Base-by-base conservation (phyloP, 2,888 invertebrate species). In the Pristionchus fissidentatus region DNA sequence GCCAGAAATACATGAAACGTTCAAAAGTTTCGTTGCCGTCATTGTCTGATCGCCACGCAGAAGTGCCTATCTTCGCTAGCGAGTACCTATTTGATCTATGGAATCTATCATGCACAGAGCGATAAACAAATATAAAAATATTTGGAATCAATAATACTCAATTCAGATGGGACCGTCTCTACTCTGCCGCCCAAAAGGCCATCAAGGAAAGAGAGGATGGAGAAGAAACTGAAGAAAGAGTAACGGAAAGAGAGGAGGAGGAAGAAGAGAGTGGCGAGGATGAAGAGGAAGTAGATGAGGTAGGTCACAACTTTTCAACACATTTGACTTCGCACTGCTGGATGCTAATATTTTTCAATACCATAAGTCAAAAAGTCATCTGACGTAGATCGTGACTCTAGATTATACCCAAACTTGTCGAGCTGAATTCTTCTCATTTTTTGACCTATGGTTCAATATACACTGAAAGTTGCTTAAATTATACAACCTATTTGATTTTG, bases 151-250 rank as follows among this genome's bases (percentile, higher is more conserved):
- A 75, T 26, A 22, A 29, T 32, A 29, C 46, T 46, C 41, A 15
- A n/a, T 75, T 7, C 73, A 75, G 73, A 46, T 75, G 29, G 26
- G 73, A 75, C 29, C 73, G 73, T 22, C 38, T 75, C 46, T 75
- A 46, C 26, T 22, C 29, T 5, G n/a, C 13, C 29, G 22, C 15
- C 13, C 26, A 43, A 29, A 43, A 46, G 13, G 73, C 43, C 26
- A n/a, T 5, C 13, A 29, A 4, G 8, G 73, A n/a, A 29, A 46
- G 22, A 38, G 73, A 29, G 26, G 32, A 46, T 13, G 49, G 32
- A 7, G 55, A 8, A 55, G 78, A 55, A 0, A 22, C 13, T 5
- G 38, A 78, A 55, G 52, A 29, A n/a, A 26, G 35, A 32, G 78
- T n/a, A 35, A 55, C 32, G n/a, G 26, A 19, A 32, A 55, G 13